Evolutionary conservation across 1,140 invertebrate species (phyloP), one percentile per base, ranked within the genome.

Genomic region (Scylla paramamosain): DNA sequence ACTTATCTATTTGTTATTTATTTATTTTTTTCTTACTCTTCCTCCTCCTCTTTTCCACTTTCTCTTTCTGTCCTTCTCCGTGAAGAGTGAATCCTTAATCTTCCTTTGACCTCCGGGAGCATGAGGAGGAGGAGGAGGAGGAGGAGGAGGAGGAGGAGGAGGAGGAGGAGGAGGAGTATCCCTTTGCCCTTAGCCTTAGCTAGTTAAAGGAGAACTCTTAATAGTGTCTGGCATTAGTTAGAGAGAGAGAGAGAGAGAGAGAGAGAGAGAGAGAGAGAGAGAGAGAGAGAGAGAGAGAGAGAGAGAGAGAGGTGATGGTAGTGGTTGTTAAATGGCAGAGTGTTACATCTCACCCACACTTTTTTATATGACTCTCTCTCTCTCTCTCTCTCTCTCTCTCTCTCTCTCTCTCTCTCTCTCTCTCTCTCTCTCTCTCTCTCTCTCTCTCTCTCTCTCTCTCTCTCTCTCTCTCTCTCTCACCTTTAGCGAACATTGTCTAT

Each of bases 301-400:
- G 32, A n/a, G 67, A 32, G 31, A 45, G 20, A 48, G 46, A 20
- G 32, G 59, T 46, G 91, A 29, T 20, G 8, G 7, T 32, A 0
- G 45, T 1, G 86, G 86, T 12, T 6, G 45, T 20, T 3, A 28
- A 88, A n/a, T 25, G 28, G 45, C 16, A 88, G 86, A n/a, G 1
- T 82, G 32, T 20, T 20, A 10, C 16, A 29, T 12, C 31, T 46
- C 31, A 32, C 31, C 45, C 31, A 12, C 86, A 20, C 31, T 31
- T 20, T 45, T 32, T 32, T 20, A 4, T 12, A 59, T 77, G 12
- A 20, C 25, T n/a, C 67, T 77, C 67, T 77, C 67, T 7, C n/a
- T 77, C 67, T 77, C n/a, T n/a, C 52, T 90, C 31, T 88, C 86
- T 88, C n/a, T 46, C n/a, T 20, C n/a, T 88, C 29, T 88, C 45